These are phyloP conservation scores for Oncorhynchus tshawytscha DNA, from an alignment of 2,113 vertebrate species.

Conservation along the genomic window DNA sequence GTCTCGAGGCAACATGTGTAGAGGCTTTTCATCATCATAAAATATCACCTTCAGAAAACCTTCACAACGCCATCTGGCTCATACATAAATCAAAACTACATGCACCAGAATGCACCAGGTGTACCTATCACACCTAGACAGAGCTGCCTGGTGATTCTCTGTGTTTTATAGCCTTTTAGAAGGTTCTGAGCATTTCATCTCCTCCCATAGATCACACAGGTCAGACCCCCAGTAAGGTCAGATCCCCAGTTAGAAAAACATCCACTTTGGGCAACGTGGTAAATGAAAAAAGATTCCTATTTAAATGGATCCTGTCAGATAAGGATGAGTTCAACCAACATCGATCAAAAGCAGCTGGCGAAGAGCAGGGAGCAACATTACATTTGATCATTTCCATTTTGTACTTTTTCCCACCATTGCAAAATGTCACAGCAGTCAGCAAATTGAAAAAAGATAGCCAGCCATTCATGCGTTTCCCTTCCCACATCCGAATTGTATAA, in stretches of 20 bases:
- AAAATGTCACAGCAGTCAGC: slow-evolving; percentile 60
- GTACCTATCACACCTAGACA: slow-evolving; percentile 1
- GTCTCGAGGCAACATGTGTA: not conserved
- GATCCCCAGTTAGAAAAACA: slow-evolving; percentile 6
- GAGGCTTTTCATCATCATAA: slow-evolving; percentile 10
- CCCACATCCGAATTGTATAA: slow-evolving; percentile 29
- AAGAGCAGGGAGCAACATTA: slow-evolving; percentile 30
- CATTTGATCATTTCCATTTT: slow-evolving; percentile 32
- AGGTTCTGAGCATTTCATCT: slow-evolving; percentile 16
- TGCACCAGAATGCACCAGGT: slow-evolving; percentile 7
- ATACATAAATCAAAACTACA: slow-evolving; percentile 26
- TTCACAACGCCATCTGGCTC: slow-evolving; percentile 17
- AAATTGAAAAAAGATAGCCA: slow-evolving; percentile 45
- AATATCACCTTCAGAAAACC: slow-evolving; percentile 3
- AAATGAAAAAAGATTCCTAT: slow-evolving; percentile 33
- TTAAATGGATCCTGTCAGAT: slow-evolving; percentile 50
- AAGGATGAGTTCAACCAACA: slow-evolving; percentile 40
- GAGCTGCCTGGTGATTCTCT: slow-evolving; percentile 17
- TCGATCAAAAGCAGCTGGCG: slow-evolving; percentile 34
- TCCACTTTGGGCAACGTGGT: not conserved
- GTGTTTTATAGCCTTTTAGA: slow-evolving; percentile 17
- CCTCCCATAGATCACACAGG: slow-evolving; percentile 29
- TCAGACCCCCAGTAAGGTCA: slow-evolving; percentile 15
- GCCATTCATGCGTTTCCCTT: not conserved
- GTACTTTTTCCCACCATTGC: slow-evolving; percentile 42